Percentiles rank a stretch among this genome's conserved stretches.
These are phyloP conservation scores for Galago senegalensis DNA, from an alignment of 2,797 vertebrate species.

Conservation along the genomic window DNA sequence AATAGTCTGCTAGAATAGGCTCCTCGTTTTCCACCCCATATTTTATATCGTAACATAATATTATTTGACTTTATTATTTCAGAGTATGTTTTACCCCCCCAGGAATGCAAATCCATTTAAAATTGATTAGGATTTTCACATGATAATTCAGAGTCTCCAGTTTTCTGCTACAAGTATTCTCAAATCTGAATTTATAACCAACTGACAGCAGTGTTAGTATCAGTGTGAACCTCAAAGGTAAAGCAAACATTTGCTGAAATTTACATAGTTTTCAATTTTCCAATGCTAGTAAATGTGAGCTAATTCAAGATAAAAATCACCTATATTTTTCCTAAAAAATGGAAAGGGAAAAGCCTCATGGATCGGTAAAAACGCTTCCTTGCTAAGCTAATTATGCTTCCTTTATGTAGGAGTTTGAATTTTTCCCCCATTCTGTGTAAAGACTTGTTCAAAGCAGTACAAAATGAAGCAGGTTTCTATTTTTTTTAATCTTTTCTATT, in stretches of 20 bases:
- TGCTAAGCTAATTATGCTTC: slow-evolving; percentile 85
- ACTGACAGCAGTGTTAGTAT: slow-evolving; percentile 45
- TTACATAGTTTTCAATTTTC: slow-evolving; percentile 55
- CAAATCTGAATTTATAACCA: neutral
- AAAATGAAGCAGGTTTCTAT: slow-evolving; percentile 68
- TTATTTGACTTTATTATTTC: slow-evolving; percentile 74
- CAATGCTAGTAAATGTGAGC: slow-evolving; percentile 36
- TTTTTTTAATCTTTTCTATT: slow-evolving; percentile 80
- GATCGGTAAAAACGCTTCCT: slow-evolving; percentile 77
- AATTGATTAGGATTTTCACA: slow-evolving; percentile 59
- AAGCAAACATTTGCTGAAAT: slow-evolving; percentile 50
- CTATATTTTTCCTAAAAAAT: slow-evolving; percentile 72
- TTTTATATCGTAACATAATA: slow-evolving; percentile 22
- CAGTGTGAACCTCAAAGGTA: slow-evolving; percentile 25
- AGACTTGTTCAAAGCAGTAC: slow-evolving; percentile 76
- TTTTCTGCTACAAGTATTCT: slow-evolving; percentile 37
- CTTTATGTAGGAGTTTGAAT: slow-evolving; percentile 77
- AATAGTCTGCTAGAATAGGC: slow-evolving; percentile 37
- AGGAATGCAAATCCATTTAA: slow-evolving; percentile 60
- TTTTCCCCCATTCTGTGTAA: slow-evolving; percentile 80
- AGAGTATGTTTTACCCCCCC: neutral
- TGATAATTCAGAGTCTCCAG: neutral
- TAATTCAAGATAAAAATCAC: slow-evolving; percentile 63
- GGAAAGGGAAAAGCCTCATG: neutral
- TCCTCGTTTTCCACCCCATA: slow-evolving; percentile 30